phyloP scores from a whole-genome alignment of 2,113 vertebrate species.

The Mesoclemmys tuberculata region DNA sequence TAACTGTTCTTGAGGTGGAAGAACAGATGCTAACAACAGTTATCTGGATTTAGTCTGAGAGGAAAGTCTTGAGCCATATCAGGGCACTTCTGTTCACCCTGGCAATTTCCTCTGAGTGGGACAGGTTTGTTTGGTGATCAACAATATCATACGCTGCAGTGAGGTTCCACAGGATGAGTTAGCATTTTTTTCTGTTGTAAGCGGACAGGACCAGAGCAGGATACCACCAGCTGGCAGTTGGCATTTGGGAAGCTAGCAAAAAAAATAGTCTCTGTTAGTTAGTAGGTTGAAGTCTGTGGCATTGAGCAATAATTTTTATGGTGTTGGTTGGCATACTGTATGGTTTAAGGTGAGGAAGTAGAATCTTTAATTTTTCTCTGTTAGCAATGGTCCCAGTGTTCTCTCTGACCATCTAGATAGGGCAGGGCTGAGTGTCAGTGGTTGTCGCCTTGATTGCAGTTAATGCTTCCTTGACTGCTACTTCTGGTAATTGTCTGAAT shows the following conservation, averaged over 20 bases:
- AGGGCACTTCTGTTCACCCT: neutral
- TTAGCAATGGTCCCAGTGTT: neutral
- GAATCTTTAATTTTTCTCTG: neutral
- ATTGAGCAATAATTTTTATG: neutral
- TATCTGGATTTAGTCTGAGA: neutral
- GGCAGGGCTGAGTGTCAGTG: neutral
- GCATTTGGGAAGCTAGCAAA: neutral
- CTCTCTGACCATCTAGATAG: neutral
- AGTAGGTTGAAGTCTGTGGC: neutral
- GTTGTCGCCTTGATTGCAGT: neutral
- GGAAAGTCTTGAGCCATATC: neutral
- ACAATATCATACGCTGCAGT: neutral
- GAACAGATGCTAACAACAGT: neutral
- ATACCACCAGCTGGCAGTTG: neutral
- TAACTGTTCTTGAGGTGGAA: rapidly evolving
- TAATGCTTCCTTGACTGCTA: neutral
- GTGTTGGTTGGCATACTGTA: neutral
- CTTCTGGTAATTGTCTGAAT: neutral
- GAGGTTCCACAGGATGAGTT: neutral
- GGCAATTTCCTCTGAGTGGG: neutral
- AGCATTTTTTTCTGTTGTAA: neutral
- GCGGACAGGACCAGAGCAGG: neutral
- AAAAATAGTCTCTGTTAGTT: neutral
- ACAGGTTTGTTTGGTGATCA: neutral
- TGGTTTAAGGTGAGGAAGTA: neutral